Evolutionary conservation across 1,140 invertebrate species (phyloP).

Genomic region (Dendrolimus punctatus): DNA sequence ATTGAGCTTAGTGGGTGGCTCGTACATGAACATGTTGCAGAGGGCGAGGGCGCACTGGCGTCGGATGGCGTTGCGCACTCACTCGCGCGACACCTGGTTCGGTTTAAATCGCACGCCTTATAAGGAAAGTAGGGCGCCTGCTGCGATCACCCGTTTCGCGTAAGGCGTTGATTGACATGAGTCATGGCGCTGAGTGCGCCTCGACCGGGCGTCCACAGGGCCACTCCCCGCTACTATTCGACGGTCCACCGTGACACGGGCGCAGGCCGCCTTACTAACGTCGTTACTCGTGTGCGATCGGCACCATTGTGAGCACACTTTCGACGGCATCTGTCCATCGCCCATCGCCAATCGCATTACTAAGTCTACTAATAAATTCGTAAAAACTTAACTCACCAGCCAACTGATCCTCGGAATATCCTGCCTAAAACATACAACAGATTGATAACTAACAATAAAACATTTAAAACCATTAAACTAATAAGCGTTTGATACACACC

Average conservation of each 20-base stretch:
- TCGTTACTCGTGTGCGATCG: background rate
- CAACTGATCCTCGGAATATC: slow-evolving; percentile 91
- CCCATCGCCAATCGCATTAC: background rate
- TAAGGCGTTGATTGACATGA: slow-evolving; percentile 64
- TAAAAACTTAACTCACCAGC: slow-evolving; percentile 79
- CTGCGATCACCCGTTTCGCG: slow-evolving; percentile 50
- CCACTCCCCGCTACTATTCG: slow-evolving; percentile 1
- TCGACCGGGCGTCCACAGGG: slow-evolving; percentile 13
- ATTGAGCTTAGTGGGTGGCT: slow-evolving; percentile 70
- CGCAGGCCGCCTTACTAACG: background rate
- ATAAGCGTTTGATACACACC: too few species aligned
- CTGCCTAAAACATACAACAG: slow-evolving; percentile 77
- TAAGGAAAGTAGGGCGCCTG: slow-evolving; percentile 71
- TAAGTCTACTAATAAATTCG: background rate
- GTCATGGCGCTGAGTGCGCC: slow-evolving; percentile 30
- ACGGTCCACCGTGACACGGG: too few species aligned
- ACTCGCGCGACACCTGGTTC: slow-evolving; percentile 34
- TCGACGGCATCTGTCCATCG: background rate
- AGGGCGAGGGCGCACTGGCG: slow-evolving; percentile 26
- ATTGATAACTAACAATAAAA: too few species aligned
- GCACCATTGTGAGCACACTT: background rate
- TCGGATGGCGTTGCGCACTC: slow-evolving; percentile 12
- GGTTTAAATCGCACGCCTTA: slow-evolving; percentile 68
- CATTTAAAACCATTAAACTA: too few species aligned
- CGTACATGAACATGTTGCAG: slow-evolving; percentile 72